Percentiles rank a stretch among this genome's conserved stretches.
These are phyloP conservation scores for Meiosimyza decipiens DNA, from an alignment of 2,888 invertebrate genomes.

Conservation along the genomic window DNA sequence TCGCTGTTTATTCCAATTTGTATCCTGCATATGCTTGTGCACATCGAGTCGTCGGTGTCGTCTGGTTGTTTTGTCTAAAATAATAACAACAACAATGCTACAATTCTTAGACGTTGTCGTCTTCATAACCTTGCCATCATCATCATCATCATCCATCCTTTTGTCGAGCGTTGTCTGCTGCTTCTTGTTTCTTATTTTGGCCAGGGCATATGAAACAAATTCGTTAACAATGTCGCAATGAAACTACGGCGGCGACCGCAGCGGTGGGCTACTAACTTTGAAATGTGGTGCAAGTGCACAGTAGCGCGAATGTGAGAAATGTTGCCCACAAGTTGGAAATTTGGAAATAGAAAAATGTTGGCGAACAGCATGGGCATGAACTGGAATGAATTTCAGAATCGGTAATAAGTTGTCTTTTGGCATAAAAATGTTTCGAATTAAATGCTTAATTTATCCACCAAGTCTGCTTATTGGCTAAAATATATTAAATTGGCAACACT, in stretches of 20 bases:
- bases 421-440: no score
- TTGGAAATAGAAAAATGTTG: no score
- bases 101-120: not conserved
- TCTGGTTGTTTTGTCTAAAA: not conserved
- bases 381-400: no score
- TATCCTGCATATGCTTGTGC: constrained; percentile 36
- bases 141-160: not conserved
- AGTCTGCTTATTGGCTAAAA: no score
- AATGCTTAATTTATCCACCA: no score
- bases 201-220: not conserved
- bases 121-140: constrained; percentile 1
- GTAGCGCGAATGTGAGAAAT: no score
- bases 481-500: no score
- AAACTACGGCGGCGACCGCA: not conserved
- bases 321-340: no score
- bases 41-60: not conserved
- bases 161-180: not conserved
- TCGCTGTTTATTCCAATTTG: constrained; percentile 57
- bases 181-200: not conserved
- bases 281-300: no score
- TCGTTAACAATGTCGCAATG: not conserved
- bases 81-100: no score
- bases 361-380: no score
- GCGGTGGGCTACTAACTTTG: not conserved
- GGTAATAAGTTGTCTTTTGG: no score